Conservation (phyloP, 2,797 vertebrate genomes). For the Trematomus bernacchii region DNA sequence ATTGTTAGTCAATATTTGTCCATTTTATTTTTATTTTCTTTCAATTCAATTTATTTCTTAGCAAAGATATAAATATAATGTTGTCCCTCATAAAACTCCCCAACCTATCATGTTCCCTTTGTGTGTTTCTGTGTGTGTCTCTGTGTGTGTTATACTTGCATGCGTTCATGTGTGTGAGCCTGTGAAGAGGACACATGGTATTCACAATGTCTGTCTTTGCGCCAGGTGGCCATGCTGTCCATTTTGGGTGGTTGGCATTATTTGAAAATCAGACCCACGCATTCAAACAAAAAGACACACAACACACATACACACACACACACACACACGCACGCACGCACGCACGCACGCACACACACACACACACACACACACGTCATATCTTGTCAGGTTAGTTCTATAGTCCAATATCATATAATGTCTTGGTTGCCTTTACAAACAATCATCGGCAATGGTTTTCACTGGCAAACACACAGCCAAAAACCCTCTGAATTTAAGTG, state of each 20-base stretch:
- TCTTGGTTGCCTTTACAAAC: constrained; percentile 8
- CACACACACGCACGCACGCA: constrained; percentile 4
- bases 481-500: background rate
- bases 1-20: constrained; percentile 12
- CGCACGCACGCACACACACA: constrained; percentile 11
- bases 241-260: constrained; percentile 64
- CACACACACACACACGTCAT: background rate
- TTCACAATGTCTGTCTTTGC: constrained; percentile 61
- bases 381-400: constrained; percentile 34
- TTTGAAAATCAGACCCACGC: constrained; percentile 26
- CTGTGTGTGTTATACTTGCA: constrained; percentile 47
- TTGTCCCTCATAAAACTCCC: constrained; percentile 8
- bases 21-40: background rate
- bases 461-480: constrained; percentile 17
- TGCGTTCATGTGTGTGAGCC: constrained; percentile 50
- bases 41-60: constrained; percentile 33
- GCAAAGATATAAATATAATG: constrained; percentile 43
- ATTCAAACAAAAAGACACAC: constrained; percentile 13
- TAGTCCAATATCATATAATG: constrained; percentile 31
- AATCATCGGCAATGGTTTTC: constrained; percentile 9
- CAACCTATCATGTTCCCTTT: constrained; percentile 18
- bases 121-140: constrained; percentile 14
- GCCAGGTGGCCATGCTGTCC: constrained; percentile 80
- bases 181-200: constrained; percentile 76
- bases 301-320: constrained; percentile 1